Base-by-base conservation (phyloP, 2,113 vertebrate species). In the Indicator maculatus region DNA sequence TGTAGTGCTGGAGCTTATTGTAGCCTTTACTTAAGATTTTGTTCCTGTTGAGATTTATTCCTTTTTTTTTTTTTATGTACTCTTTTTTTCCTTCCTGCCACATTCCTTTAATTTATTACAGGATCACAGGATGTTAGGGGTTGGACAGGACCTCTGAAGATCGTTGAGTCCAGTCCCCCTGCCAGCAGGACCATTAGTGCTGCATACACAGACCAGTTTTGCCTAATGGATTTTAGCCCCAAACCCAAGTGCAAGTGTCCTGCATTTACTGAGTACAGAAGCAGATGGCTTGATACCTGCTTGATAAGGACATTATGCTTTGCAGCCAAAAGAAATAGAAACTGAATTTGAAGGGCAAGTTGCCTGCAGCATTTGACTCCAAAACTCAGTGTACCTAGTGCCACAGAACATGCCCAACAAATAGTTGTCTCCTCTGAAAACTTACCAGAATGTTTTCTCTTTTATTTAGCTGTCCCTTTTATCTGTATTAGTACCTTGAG, bases 301-400 rank as follows among this genome's bases (percentile, higher is more conserved):
- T 88, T 91, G 83, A 36, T 70, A 81, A 89, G 26, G n/a, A 78
- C 41, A 72, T 64, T 61, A 69, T 65, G 61, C 75, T 91, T 83
- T 93, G 82, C 50, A 78, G 82, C 75, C 89, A 93, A 91, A 96
- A 93, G 85, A 93, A 88, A 91, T 70, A 56, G 76, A 88, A 93
- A 56, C 45, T 52, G 59, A 86, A 74, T 83, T 41, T 80, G 72
- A 93, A 93, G 84, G 89, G 82, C 87, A 88, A 44, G 16, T 83
- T 95, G 75, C 64, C 88, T 58, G 53, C 74, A 79, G 59, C 55
- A 67, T 64, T 89, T 18, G 0, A 9, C 12, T 91, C 61, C 89
- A 91, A 91, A 87, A 26, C 78, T 85, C 44, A 72, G 60, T 86
- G 55, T 23, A 47, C 21, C 17, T 78, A 74, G 60, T 36, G 10